Conservation (phyloP, 2,113 vertebrate species). For the Nothobranchius kuhntae region DNA sequence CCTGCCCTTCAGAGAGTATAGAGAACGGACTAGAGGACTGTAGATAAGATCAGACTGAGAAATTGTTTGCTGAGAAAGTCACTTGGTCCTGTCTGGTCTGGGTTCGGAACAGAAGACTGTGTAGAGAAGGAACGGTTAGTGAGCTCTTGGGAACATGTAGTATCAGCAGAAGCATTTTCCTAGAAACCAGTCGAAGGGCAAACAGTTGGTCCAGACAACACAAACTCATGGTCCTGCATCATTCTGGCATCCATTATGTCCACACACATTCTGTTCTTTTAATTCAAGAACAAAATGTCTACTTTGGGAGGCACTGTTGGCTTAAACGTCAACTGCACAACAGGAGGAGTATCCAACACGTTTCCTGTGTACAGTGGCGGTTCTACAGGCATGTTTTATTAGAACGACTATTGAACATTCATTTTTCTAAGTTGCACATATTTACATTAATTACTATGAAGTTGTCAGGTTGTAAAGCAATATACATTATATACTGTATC, state of each 20-base stretch:
- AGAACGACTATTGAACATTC: too few relatives aligned
- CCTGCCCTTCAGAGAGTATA: slow-evolving; percentile 41
- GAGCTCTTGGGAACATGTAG: slow-evolving; percentile 7
- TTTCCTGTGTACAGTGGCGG: too few relatives aligned
- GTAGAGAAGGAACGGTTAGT: slow-evolving; percentile 21
- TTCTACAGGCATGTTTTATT: too few relatives aligned
- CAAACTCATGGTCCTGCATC: background rate
- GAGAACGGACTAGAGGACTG: slow-evolving; percentile 7
- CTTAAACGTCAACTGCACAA: too few relatives aligned
- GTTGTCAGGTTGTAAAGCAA: too few relatives aligned
- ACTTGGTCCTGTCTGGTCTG: slow-evolving; percentile 19
- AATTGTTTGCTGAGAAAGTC: slow-evolving; percentile 28
- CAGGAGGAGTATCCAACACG: too few relatives aligned
- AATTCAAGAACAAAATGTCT: background rate
- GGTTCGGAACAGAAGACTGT: slow-evolving; percentile 34
- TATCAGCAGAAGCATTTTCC: slow-evolving; percentile 24
- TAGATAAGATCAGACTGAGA: slow-evolving; percentile 24
- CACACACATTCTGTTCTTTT: background rate
- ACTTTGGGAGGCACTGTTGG: too few relatives aligned
- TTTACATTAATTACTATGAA: too few relatives aligned
- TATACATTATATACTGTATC: too few relatives aligned
- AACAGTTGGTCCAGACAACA: slow-evolving; percentile 45
- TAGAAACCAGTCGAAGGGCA: slow-evolving; percentile 33
- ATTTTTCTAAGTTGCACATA: too few relatives aligned
- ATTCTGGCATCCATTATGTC: background rate